phyloP scores from a whole-genome alignment of 2,888 invertebrate species.

The Hermaeophaga mercurialis region DNA sequence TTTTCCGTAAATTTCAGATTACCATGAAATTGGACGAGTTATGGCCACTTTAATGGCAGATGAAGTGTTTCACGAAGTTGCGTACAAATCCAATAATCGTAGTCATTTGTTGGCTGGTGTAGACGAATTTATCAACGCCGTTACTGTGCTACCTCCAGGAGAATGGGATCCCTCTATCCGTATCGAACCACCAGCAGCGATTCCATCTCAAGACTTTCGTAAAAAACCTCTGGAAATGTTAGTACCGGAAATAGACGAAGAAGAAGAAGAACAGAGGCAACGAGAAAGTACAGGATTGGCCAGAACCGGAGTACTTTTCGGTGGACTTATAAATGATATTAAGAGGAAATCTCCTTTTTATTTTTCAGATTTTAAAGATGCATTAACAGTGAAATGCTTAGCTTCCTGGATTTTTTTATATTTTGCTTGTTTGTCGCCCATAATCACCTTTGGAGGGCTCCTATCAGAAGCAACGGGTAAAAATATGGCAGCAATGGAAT shows the following conservation, averaged over 20 bases:
- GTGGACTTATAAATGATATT: slow-evolving; percentile 69
- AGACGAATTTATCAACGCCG: slow-evolving; percentile 95
- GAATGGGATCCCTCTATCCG: slow-evolving; percentile 97
- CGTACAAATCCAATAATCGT: slow-evolving; percentile 86
- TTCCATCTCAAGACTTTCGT: slow-evolving; percentile 83
- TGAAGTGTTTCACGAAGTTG: slow-evolving; percentile 97
- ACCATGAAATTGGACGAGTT: slow-evolving; percentile 95
- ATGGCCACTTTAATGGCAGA: slow-evolving; percentile 98
- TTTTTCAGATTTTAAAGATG: slow-evolving; percentile 90
- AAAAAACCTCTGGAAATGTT: slow-evolving; percentile 81
- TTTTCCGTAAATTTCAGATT: too few species aligned
- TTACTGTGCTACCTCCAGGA: slow-evolving; percentile 94
- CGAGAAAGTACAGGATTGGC: slow-evolving; percentile 86
- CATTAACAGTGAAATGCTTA: slow-evolving; percentile 87
- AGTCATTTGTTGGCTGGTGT: slow-evolving; percentile 92
- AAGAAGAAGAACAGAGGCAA: slow-evolving; percentile 81
- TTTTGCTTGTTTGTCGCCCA: slow-evolving; percentile 96
- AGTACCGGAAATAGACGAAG: slow-evolving; percentile 76
- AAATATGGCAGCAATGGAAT: slow-evolving; percentile 93
- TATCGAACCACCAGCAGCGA: slow-evolving; percentile 91
- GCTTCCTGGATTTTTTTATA: slow-evolving; percentile 98
- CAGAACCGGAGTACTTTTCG: slow-evolving; percentile 79
- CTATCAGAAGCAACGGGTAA: slow-evolving; percentile 89
- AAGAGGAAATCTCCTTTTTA: slow-evolving; percentile 92
- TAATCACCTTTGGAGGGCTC: slow-evolving; percentile 97